Evolutionary conservation across 2,888 invertebrate genomes (phyloP).

Genomic region (Diaphora mendica): DNA sequence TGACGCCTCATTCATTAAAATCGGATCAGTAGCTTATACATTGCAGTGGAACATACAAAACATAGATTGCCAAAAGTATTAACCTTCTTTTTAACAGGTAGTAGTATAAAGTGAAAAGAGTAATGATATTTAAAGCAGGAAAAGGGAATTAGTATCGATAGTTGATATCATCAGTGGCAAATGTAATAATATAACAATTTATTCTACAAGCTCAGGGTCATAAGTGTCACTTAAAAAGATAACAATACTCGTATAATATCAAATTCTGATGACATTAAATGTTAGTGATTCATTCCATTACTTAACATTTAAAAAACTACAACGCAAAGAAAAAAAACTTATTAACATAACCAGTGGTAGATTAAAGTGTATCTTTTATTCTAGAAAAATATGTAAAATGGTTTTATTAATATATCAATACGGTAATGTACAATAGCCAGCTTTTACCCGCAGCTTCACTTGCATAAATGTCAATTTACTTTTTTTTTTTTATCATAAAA

Average conservation of each 20-base stretch:
- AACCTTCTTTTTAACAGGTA: too few relatives aligned
- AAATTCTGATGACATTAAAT: conserved; percentile 31
- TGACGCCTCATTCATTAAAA: too few relatives aligned
- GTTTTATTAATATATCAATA: conserved; percentile 9
- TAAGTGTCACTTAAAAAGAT: conserved; percentile 62
- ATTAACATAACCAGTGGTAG: conserved; percentile 42
- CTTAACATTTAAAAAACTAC: conserved; percentile 57
- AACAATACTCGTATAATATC: conserved; percentile 60
- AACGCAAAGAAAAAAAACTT: conserved; percentile 50
- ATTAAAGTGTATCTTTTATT: conserved; percentile 34
- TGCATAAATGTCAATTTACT: background rate
- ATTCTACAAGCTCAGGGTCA: conserved; percentile 62
- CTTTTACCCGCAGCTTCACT: background rate
- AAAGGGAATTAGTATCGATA: conserved; percentile 17
- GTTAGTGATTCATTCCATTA: conserved; percentile 67
- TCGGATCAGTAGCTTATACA: too few relatives aligned
- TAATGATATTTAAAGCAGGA: background rate
- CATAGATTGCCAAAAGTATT: too few relatives aligned
- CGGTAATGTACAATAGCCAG: background rate
- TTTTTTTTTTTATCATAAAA: background rate
- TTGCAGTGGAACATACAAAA: too few relatives aligned
- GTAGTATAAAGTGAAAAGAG: background rate
- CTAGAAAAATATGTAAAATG: conserved; percentile 1
- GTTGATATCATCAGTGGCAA: conserved; percentile 47
- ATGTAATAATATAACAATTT: conserved; percentile 53